Evolutionary conservation across 2,888 invertebrate genomes (phyloP).

Genomic region (Gibbula magus): DNA sequence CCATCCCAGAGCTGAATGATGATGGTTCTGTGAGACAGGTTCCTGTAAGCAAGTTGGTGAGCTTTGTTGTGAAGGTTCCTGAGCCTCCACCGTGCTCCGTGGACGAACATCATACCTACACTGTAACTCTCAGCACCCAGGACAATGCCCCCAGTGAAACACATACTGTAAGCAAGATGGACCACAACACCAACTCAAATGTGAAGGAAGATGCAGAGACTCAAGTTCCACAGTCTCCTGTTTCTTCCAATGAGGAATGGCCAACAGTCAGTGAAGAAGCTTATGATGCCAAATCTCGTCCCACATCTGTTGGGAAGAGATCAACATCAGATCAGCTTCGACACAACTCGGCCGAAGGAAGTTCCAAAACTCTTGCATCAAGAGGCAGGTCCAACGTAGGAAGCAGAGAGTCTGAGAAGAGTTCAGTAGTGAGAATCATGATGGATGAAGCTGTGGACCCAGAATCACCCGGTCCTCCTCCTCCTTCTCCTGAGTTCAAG

Average conservation of each 20-base stretch:
- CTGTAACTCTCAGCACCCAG: background rate
- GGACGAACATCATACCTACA: constrained; percentile 23
- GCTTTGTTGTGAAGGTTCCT: constrained; percentile 48
- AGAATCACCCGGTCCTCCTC: constrained; percentile 67
- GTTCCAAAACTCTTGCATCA: constrained; percentile 26
- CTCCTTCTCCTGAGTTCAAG: constrained; percentile 67
- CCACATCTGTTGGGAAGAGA: constrained; percentile 39
- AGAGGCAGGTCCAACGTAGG: constrained; percentile 32
- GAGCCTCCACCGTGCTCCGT: constrained; percentile 53
- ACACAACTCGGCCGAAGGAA: constrained; percentile 15
- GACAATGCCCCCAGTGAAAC: background rate
- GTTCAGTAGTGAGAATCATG: constrained; percentile 28
- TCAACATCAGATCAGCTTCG: constrained; percentile 29
- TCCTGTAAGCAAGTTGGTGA: constrained; percentile 35
- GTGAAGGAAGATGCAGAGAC: background rate
- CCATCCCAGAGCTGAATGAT: constrained; percentile 49
- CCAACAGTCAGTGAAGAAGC: constrained; percentile 62
- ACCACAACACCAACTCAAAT: constrained; percentile 20
- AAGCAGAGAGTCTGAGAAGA: constrained; percentile 35
- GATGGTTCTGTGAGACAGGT: constrained; percentile 34
- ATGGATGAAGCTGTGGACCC: constrained; percentile 44
- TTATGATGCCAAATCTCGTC: constrained; percentile 47
- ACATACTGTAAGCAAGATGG: constrained; percentile 34
- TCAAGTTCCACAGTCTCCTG: background rate
- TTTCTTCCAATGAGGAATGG: constrained; percentile 61